Evolutionary conservation across 2,888 invertebrate genomes (phyloP), one percentile per base, ranked within the genome.

Genomic region (Notodonta ziczac): DNA sequence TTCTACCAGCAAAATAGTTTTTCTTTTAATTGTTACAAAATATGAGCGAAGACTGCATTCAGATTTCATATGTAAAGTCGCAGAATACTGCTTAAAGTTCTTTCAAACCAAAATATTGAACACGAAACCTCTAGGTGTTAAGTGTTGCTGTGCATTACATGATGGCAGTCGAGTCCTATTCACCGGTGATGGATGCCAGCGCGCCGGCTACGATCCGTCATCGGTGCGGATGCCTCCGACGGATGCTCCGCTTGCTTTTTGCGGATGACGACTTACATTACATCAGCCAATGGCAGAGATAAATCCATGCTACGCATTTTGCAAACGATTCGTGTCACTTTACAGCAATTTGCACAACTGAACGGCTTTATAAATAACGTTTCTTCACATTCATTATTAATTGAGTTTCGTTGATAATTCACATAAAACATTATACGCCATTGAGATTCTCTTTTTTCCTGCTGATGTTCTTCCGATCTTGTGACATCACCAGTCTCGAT

Each of bases 171-270:
- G 59, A 54, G 58, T 64, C 66, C 60, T 59, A 61, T 65, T 60
- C 68, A 59, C 63, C 57, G 50, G 72, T 84, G 85, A 85, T 85
- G 77, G 85, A 85, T 84, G 77, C 69, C 24, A 64, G 65, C 55
- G 67, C 63, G 61, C 76, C 70, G 65, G 63, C 67, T 66, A 64
- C 73, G 70, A 83, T 83, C 80, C 75, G 73, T 83, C 83, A 82
- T 82, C 77, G 63, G 65, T 59, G 66, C 71, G 74, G 80, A 81
- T 81, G 72, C 73, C 70, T 58, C 60, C 61, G 73, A 72, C 77
- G 80, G 73, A 81, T 75, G 73, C 72, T 72, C 71, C 63, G 65
- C 74, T 68, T 70, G 74, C 73, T 80, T 76, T 78, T 81, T 77
- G 74, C 76, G 51, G 63, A 70, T 69, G 61, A 61, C 65, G 65